Base-by-base conservation (phyloP, 2,888 invertebrate genomes). In the Octodonta nipae region DNA sequence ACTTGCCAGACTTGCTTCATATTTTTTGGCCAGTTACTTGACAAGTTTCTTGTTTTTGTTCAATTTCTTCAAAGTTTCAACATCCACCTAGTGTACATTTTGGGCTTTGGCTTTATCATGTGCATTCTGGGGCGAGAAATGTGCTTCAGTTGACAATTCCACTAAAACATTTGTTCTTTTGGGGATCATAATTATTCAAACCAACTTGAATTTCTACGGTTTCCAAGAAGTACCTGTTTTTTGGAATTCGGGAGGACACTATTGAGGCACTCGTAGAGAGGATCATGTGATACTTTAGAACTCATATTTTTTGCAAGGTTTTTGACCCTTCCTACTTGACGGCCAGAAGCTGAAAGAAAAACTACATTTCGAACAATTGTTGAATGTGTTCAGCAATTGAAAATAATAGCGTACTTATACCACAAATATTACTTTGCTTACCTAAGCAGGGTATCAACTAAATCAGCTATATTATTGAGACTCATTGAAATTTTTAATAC, bases 91-190 rank as follows among this genome's bases (percentile, higher is more conserved):
- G 1, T 92, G 91, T 15, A 98, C 75, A 46, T 73, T 74, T 55
- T 87, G 77, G 30, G 81, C 82, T 56, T 85, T 88, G 27, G 98
- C 98, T 66, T 98, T 96, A 55, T 99, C 98, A 64, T 92, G 66
- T 89, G 91, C 89, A 98, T 92, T 67, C 92, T 93, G 34, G 96
- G 96, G 34, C 93, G 76, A 14, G 98, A 98, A 55, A 98, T 88
- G 70, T 95, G 82, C 75, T 93, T 93, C 60, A 99, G 73, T 93
- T 96, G 73, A 99, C 93, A 63, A 98, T 96, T 72, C 98, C 98
- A 57, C 91, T 89, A 82, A 99, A 99, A 91, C 98, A 96, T 73
- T 99, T 99, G 73, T 99, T 98, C 85, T 98, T 98, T 66, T 95
- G 95, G 47, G 98, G 96, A 71, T 99, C 98, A 75, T 99, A 99